These are phyloP conservation scores for Zelleria hepariella DNA, from an alignment of 2,888 invertebrate genomes.

Conservation along the genomic window DNA sequence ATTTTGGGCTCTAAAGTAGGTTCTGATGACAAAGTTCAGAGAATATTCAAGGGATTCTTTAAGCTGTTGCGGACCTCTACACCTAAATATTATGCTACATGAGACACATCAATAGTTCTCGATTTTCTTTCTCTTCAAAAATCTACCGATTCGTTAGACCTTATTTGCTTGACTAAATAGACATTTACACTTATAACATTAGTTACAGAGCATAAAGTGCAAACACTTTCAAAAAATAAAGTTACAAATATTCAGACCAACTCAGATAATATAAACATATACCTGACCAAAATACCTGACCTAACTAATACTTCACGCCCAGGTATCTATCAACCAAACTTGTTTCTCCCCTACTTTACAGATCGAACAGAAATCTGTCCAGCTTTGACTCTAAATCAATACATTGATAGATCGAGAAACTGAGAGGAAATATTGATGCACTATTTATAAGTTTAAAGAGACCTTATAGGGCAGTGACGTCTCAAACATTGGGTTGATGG, in stretches of 20 bases:
- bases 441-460: neutral
- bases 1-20: slow-evolving; percentile 1
- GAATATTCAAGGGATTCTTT: no score
- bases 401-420: neutral
- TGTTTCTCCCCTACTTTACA: neutral
- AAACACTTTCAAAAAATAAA: slow-evolving; percentile 2
- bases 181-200: neutral
- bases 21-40: no score
- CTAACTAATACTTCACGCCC: neutral
- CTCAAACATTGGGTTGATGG: neutral
- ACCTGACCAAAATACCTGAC: neutral
- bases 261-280: neutral
- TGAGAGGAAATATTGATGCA: neutral
- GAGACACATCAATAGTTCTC: no score
- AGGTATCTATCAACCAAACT: neutral
- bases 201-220: neutral
- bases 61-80: no score
- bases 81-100: no score
- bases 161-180: neutral
- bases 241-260: neutral
- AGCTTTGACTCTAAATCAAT: neutral
- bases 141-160: no score
- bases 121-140: no score
- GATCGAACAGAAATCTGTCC: neutral
- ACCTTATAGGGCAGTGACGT: neutral